Conservation (phyloP, 2,113 vertebrate genomes). For the Oxygymnocypris stewartii region DNA sequence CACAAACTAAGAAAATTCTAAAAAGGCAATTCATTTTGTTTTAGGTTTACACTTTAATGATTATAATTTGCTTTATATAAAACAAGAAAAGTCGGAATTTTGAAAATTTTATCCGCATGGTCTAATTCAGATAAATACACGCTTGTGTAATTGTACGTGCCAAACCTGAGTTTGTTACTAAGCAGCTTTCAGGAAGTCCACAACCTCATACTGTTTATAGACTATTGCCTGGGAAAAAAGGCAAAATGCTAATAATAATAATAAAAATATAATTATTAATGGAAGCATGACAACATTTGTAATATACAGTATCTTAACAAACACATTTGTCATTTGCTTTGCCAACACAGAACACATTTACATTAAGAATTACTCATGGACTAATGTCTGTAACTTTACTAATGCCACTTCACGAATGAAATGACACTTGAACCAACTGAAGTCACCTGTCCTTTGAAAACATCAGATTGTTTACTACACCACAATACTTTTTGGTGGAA, state of each 20-base stretch:
- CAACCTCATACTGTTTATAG: constrained; percentile 68
- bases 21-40: too few relatives aligned
- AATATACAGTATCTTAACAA: neutral
- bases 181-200: constrained; percentile 65
- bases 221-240: constrained; percentile 72
- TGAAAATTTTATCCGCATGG: neutral
- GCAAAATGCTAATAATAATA: too few relatives aligned
- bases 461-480: neutral
- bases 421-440: neutral
- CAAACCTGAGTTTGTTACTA: constrained; percentile 60
- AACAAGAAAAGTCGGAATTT: neutral
- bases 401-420: neutral
- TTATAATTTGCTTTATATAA: too few relatives aligned
- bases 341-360: neutral
- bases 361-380: too few relatives aligned
- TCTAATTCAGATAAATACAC: neutral
- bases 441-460: neutral
- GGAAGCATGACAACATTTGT: neutral
- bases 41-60: too few relatives aligned
- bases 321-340: neutral
- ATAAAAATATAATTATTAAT: too few relatives aligned
- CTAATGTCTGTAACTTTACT: neutral
- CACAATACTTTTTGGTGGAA: neutral
- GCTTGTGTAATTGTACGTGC: constrained; percentile 2
- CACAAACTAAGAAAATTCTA: too few relatives aligned